Evolutionary conservation across 2,113 vertebrate genomes (phyloP).

Genomic region (Brienomyrus brachyistius): DNA sequence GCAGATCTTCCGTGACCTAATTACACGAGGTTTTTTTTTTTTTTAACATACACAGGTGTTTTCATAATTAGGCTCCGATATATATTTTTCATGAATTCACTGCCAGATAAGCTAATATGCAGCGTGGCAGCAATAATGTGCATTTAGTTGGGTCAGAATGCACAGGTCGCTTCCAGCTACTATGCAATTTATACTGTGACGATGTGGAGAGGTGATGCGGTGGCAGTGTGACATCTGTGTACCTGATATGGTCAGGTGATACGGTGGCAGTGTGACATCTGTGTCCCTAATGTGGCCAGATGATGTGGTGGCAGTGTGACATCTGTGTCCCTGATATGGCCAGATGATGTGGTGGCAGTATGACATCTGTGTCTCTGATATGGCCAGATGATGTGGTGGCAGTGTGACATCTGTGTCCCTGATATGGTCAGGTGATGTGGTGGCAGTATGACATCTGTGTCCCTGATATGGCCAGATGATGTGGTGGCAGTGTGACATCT

Average conservation of each 20-base stretch:
- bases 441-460: too few relatives aligned
- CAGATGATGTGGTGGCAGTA: too few relatives aligned
- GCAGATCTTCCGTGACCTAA: conserved; percentile 1
- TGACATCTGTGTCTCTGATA: too few relatives aligned
- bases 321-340: too few relatives aligned
- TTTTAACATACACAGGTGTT: background rate
- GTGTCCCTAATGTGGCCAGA: background rate
- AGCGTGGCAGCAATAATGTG: background rate
- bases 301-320: too few relatives aligned
- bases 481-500: too few relatives aligned
- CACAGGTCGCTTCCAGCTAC: background rate
- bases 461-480: too few relatives aligned
- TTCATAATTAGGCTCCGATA: background rate
- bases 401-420: too few relatives aligned
- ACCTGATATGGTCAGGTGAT: background rate
- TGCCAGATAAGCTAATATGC: background rate
- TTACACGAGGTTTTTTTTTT: background rate
- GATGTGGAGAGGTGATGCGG: background rate
- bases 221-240: background rate
- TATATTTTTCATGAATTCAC: background rate
- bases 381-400: too few relatives aligned
- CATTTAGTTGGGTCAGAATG: background rate
- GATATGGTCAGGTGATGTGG: too few relatives aligned
- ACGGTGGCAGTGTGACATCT: background rate
- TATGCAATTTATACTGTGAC: background rate